Conservation (phyloP, 2,888 invertebrate genomes). For the Melanargia galathea region DNA sequence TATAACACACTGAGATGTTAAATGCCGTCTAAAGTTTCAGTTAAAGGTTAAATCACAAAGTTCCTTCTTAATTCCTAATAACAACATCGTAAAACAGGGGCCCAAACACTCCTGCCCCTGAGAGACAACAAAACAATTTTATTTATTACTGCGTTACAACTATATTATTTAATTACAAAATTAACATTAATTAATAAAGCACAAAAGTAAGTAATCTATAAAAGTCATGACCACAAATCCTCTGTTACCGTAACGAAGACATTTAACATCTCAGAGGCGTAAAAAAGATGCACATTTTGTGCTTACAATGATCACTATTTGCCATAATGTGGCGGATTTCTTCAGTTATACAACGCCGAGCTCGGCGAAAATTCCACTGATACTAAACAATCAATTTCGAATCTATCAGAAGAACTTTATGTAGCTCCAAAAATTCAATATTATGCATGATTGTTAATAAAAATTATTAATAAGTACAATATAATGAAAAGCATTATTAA, state of each 20-base stretch:
- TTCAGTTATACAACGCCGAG: conserved; percentile 53
- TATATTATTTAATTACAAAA: conserved; percentile 9
- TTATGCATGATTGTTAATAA: conserved; percentile 34
- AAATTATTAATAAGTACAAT: conserved; percentile 39
- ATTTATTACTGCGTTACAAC: conserved; percentile 12
- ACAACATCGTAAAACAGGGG: conserved; percentile 15
- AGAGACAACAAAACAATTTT: conserved; percentile 18
- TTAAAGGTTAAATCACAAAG: conserved; percentile 13
- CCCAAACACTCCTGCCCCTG: conserved; percentile 7
- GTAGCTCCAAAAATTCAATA: conserved; percentile 32
- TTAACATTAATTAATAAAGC: background rate
- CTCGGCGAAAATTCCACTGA: conserved; percentile 57
- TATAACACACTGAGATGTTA: conserved; percentile 62
- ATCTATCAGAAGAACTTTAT: conserved; percentile 69
- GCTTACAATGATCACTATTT: conserved; percentile 56
- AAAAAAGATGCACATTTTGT: conserved; percentile 67
- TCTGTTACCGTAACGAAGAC: conserved; percentile 31
- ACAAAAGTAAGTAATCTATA: background rate
- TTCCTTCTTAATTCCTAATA: conserved; percentile 10
- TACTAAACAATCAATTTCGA: conserved; percentile 77
- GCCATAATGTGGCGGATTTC: conserved; percentile 55
- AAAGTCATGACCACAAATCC: conserved; percentile 1
- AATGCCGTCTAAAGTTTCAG: conserved; percentile 45
- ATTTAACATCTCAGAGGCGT: conserved; percentile 64
- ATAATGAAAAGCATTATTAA: conserved; percentile 39